Evolutionary conservation across 2,113 vertebrate genomes (phyloP).

Genomic region (Pelusios castaneus): DNA sequence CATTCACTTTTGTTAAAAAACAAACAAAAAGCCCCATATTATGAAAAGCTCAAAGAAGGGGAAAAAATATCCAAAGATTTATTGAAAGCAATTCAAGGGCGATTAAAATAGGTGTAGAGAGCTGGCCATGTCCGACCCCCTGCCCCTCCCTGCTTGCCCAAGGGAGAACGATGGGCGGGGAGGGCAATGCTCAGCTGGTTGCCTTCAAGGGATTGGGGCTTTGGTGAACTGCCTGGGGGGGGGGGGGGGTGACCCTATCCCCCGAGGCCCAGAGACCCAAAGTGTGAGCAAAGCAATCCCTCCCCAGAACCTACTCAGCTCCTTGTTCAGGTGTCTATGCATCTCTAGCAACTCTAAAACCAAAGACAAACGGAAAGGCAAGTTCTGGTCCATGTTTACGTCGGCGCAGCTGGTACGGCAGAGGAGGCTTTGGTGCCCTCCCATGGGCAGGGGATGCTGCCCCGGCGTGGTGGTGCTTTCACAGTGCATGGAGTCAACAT

Average conservation of each 20-base stretch:
- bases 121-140: neutral
- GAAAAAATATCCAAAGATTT: conserved; percentile 57
- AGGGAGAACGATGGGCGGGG: neutral
- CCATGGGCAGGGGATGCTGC: neutral
- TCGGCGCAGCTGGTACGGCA: conserved; percentile 25
- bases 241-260: neutral
- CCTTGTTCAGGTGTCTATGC: conserved; percentile 89
- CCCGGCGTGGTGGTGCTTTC: neutral
- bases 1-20: neutral
- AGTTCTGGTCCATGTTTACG: conserved; percentile 66
- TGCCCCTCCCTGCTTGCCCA: fast-evolving
- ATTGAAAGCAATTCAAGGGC: neutral
- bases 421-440: neutral
- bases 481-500: neutral
- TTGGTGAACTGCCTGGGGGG: neutral
- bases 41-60: conserved; percentile 21
- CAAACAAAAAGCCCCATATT: neutral
- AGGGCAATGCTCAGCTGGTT: fast-evolving
- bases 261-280: neutral
- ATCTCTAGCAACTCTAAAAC: conserved; percentile 85
- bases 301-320: conserved; percentile 24
- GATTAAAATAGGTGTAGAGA: neutral
- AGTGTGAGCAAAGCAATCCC: neutral
- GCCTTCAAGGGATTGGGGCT: neutral
- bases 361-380: conserved; percentile 84